Percentiles rank a stretch among this genome's conserved stretches.
Evolutionary conservation across 2,888 invertebrate genomes (phyloP).

Genomic region (Dasypogon diadema): DNA sequence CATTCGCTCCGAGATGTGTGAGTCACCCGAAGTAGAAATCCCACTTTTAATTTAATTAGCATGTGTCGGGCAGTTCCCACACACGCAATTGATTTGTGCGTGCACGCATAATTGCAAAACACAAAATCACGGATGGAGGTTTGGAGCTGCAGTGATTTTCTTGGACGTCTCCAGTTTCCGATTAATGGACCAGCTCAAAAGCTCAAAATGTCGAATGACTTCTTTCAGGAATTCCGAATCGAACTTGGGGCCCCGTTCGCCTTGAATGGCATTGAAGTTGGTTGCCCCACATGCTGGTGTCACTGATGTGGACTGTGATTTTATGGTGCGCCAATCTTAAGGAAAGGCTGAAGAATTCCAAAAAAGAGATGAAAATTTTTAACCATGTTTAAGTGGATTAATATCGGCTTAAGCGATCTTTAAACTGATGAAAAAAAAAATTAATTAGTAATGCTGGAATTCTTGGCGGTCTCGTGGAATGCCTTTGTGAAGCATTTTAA

Average conservation of each 20-base stretch:
- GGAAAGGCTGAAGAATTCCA: not conserved
- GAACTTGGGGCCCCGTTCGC: conserved; percentile 16
- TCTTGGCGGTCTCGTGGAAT: too few relatives aligned
- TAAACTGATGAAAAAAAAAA: too few relatives aligned
- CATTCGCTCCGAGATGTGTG: not conserved
- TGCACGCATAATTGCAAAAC: not conserved
- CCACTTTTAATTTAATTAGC: conserved; percentile 7
- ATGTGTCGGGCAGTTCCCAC: not conserved
- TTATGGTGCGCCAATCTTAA: too few relatives aligned
- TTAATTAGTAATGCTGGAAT: too few relatives aligned
- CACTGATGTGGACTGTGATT: not conserved
- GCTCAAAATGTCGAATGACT: not conserved
- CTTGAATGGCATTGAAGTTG: conserved; percentile 41
- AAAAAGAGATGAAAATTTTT: not conserved
- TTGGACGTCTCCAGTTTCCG: too few relatives aligned
- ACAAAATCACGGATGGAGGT: not conserved
- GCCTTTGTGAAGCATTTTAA: too few relatives aligned
- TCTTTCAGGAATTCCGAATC: not conserved
- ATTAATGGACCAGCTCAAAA: not conserved
- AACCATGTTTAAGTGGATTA: not conserved
- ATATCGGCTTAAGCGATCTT: not conserved
- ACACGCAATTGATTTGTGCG: not conserved
- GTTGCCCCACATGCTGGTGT: not conserved
- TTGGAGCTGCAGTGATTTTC: too few relatives aligned
- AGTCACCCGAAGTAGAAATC: conserved; percentile 5